Conservation (phyloP, 1,140 invertebrate species). For the Cherax quadricarinatus region DNA sequence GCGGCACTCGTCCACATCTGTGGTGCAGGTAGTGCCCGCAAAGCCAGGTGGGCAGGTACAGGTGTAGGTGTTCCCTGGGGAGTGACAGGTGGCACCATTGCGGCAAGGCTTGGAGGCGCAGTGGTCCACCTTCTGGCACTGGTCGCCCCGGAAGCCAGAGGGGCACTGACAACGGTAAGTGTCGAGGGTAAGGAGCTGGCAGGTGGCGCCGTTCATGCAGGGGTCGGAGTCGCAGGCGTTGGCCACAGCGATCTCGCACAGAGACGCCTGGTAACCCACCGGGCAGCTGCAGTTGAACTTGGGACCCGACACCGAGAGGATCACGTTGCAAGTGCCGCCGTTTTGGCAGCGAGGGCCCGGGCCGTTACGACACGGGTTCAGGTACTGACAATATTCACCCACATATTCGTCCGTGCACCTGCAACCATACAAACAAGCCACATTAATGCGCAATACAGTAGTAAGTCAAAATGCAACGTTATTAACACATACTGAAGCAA, state of each 20-base stretch:
- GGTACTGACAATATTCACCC: constrained; percentile 95
- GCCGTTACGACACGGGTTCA: constrained; percentile 93
- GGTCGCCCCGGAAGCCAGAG: constrained; percentile 86
- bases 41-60: constrained; percentile 93
- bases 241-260: constrained; percentile 93
- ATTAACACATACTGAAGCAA: too few species aligned
- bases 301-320: constrained; percentile 83
- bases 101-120: constrained; percentile 92
- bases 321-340: constrained; percentile 91
- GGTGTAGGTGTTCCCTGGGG: constrained; percentile 84
- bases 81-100: constrained; percentile 90
- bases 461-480: not conserved
- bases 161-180: constrained; percentile 90
- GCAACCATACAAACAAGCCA: constrained; percentile 78
- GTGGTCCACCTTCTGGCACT: constrained; percentile 92
- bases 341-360: constrained; percentile 90
- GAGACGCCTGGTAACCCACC: constrained; percentile 91
- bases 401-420: constrained; percentile 94
- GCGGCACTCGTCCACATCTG: constrained; percentile 93
- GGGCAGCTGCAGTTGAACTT: constrained; percentile 91
- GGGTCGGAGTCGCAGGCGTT: constrained; percentile 94
- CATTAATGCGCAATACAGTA: not conserved
- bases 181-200: constrained; percentile 84
- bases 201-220: constrained; percentile 91
- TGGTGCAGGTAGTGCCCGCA: constrained; percentile 88